These are phyloP conservation scores for Leptosomus discolor DNA, from an alignment of 2,113 vertebrate species.

Conservation along the genomic window DNA sequence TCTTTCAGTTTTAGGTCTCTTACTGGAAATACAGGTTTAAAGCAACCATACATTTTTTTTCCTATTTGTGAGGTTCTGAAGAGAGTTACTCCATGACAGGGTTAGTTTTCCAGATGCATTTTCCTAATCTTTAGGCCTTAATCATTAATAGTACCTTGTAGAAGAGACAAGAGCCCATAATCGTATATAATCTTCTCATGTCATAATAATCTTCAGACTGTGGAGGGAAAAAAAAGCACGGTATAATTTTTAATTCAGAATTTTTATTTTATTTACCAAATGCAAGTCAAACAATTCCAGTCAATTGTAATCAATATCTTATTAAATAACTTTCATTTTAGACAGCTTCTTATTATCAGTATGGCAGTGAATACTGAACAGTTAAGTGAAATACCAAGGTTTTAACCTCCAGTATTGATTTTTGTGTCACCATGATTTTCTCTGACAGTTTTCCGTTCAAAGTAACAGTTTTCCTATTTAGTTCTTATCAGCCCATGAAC, in stretches of 20 bases:
- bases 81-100: neutral
- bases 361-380: neutral
- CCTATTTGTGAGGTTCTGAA: neutral
- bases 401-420: neutral
- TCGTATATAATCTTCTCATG: slow-evolving; percentile 89
- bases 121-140: neutral
- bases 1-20: neutral
- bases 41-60: neutral
- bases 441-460: neutral
- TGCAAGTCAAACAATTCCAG: neutral
- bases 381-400: neutral
- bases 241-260: neutral
- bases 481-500: neutral
- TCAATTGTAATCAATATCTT: neutral
- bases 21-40: neutral
- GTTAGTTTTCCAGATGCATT: neutral
- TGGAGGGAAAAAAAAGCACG: neutral
- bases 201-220: slow-evolving; percentile 94
- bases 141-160: slow-evolving; percentile 83
- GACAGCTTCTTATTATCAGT: neutral
- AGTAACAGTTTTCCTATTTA: neutral
- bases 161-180: slow-evolving; percentile 92
- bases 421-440: fast-evolving
- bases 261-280: neutral
- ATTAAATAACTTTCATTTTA: neutral